These are phyloP conservation scores for Gonioctena quinquepunctata DNA, from an alignment of 1,140 invertebrate genomes.

Conservation along the genomic window DNA sequence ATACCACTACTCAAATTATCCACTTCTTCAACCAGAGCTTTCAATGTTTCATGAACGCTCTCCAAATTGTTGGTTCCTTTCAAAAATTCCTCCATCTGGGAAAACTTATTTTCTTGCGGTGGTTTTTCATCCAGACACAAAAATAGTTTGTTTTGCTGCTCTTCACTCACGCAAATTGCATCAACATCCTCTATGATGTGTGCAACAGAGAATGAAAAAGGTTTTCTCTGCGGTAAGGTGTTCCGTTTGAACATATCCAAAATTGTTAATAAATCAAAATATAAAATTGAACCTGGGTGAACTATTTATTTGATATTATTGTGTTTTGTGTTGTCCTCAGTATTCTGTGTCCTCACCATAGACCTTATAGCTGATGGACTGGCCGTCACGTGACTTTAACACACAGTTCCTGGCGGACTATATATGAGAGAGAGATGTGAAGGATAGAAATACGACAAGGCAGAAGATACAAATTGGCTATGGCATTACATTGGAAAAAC, in stretches of 20 bases:
- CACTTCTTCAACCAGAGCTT: constrained; percentile 20
- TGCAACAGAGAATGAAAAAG: constrained; percentile 23
- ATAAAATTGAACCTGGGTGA: too few relatives aligned
- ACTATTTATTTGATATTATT: too few relatives aligned
- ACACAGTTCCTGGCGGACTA: too few relatives aligned
- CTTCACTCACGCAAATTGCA: constrained; percentile 28
- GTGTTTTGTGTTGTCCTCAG: too few relatives aligned
- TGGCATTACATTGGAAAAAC: too few relatives aligned
- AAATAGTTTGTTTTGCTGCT: constrained; percentile 43
- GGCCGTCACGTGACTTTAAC: too few relatives aligned
- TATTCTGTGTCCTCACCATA: too few relatives aligned
- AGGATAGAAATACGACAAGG: too few relatives aligned
- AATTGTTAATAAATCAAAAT: too few relatives aligned
- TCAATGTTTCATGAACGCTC: constrained; percentile 25
- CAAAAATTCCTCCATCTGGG: constrained; percentile 45
- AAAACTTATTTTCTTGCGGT: constrained; percentile 36
- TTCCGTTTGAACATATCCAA: constrained; percentile 37
- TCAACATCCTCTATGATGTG: constrained; percentile 46
- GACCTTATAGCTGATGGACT: too few relatives aligned
- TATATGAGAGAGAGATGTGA: too few relatives aligned
- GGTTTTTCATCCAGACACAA: constrained; percentile 42
- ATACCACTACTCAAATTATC: constrained; percentile 18
- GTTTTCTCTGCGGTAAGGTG: constrained; percentile 26
- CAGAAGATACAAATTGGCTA: too few relatives aligned
- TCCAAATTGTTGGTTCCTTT: constrained; percentile 41